phyloP scores from a whole-genome alignment of 1,140 invertebrate species.

The Maniola jurtina region DNA sequence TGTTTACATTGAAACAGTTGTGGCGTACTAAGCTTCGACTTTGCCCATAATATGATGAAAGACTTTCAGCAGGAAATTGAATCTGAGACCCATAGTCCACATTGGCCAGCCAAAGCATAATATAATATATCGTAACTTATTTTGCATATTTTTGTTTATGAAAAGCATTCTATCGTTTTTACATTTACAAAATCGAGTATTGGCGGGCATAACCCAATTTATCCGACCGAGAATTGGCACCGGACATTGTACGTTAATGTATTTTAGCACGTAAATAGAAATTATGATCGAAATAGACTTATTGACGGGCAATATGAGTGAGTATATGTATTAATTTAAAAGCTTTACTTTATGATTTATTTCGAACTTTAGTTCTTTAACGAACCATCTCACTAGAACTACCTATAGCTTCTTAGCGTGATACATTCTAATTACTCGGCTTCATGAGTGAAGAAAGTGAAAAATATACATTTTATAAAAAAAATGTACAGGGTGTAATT shows the following conservation, averaged over 20 bases:
- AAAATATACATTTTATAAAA: no score
- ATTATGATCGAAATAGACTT: slow-evolving; percentile 7
- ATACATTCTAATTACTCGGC: no score
- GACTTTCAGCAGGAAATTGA: no score
- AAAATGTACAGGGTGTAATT: no score
- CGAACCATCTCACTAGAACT: no score
- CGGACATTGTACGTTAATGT: slow-evolving; percentile 11
- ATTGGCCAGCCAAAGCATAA: no score
- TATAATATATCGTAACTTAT: no score
- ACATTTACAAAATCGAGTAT: slow-evolving; percentile 11
- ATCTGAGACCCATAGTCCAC: no score
- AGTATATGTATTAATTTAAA: neutral
- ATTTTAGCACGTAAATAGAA: slow-evolving; percentile 13
- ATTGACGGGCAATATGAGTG: slow-evolving; percentile 6
- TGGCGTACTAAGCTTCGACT: no score
- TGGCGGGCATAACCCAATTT: neutral
- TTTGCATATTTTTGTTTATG: neutral
- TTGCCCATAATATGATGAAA: no score
- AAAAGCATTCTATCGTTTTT: neutral
- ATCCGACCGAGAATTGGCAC: slow-evolving; percentile 5
- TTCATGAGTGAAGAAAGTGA: no score
- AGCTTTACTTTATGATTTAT: neutral
- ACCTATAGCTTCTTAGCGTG: no score
- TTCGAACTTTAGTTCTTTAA: neutral
- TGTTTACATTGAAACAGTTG: neutral